A percentile compares a stretch with the other conserved stretches of the same genome.
Evolutionary conservation across 2,888 invertebrate species (phyloP).

Genomic region (Cephus spinipes): DNA sequence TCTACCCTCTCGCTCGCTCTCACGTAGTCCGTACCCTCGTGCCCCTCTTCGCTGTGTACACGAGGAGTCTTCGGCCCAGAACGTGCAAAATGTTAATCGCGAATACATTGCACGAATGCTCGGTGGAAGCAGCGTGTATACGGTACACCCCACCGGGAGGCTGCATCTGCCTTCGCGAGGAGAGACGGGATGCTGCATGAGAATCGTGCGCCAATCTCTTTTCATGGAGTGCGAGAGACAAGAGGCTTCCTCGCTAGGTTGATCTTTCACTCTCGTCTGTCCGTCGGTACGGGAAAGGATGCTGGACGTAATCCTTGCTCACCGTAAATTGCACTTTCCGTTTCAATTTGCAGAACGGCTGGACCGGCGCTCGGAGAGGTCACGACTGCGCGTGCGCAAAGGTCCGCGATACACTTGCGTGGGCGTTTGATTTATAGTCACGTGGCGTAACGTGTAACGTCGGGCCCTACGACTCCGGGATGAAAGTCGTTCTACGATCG

Average conservation of each 20-base stretch:
- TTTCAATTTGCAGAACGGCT: slow-evolving; percentile 26
- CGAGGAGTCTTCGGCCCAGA: not conserved
- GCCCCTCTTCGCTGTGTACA: not conserved
- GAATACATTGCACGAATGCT: not conserved
- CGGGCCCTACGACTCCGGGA: slow-evolving; percentile 32
- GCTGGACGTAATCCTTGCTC: not conserved
- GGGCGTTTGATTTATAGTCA: slow-evolving; percentile 47
- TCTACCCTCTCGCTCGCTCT: not conserved
- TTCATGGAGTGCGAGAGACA: not conserved
- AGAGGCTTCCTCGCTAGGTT: not conserved
- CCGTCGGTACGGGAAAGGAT: not conserved
- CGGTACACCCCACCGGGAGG: not conserved
- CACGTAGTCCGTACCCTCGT: not conserved
- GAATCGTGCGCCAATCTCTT: not conserved
- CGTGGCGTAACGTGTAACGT: slow-evolving; percentile 34
- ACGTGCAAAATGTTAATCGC: not conserved
- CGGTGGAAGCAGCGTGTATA: not conserved
- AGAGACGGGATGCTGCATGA: not conserved
- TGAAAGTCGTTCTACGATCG: slow-evolving; percentile 47
- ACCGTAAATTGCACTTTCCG: slow-evolving; percentile 26
- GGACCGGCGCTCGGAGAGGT: not conserved
- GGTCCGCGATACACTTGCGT: slow-evolving; percentile 14
- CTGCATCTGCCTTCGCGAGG: not conserved
- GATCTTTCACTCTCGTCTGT: not conserved
- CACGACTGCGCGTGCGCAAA: not conserved